Percentiles rank a stretch among this genome's conserved stretches.
Conservation (phyloP, 2,797 vertebrate species). For the Loriculus beryllinus region DNA sequence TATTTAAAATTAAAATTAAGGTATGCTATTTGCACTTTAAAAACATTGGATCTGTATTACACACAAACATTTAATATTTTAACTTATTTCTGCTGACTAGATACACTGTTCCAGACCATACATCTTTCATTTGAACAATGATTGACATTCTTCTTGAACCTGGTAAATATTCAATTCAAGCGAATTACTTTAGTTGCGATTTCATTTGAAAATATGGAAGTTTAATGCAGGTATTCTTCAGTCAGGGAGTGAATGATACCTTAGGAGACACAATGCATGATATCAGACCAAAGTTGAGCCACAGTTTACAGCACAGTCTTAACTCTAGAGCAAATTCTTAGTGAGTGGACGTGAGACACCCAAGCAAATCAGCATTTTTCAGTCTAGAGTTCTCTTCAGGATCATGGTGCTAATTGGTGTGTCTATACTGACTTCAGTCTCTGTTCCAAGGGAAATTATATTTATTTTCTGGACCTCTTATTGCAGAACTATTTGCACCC, state of each 20-base stretch:
- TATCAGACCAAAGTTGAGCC: not conserved
- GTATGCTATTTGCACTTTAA: not conserved
- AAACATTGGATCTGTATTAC: not conserved
- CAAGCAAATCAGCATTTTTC: not conserved
- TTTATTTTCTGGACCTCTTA: not conserved
- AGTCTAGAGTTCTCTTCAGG: not conserved
- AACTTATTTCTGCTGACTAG: not conserved
- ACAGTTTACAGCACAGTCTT: not conserved
- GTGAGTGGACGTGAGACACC: not conserved
- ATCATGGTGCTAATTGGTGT: not conserved
- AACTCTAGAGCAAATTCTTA: not conserved
- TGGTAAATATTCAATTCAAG: not conserved
- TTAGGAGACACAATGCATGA: not conserved
- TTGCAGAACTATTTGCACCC: not conserved
- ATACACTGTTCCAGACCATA: not conserved
- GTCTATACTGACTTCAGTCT: not conserved
- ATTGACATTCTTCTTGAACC: not conserved
- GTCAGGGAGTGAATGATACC: not conserved
- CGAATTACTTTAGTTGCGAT: not conserved
- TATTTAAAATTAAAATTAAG: slow-evolving; percentile 33
- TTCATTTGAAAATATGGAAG: not conserved
- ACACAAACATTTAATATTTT: not conserved
- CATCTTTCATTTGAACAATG: not conserved
- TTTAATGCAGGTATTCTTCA: not conserved
- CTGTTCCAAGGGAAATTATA: not conserved